These are phyloP conservation scores for Balearica regulorum DNA, from an alignment of 2,797 vertebrate species.

Conservation along the genomic window DNA sequence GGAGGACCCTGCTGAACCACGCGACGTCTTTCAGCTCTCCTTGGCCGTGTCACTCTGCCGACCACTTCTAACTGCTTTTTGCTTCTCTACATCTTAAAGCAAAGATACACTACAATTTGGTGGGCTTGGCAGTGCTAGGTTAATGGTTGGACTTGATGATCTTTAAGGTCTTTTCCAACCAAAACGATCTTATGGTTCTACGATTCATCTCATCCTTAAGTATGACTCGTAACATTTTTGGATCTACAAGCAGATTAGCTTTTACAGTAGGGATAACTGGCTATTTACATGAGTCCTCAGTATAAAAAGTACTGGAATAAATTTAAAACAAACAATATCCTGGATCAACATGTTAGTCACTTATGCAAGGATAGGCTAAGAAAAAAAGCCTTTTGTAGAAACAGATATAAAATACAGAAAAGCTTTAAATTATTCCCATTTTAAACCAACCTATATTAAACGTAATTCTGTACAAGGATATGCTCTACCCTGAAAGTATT, in stretches of 20 bases:
- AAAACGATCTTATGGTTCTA: neutral
- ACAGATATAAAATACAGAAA: neutral
- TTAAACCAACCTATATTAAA: neutral
- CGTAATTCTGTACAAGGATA: neutral
- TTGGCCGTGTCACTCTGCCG: neutral
- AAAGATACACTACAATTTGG: neutral
- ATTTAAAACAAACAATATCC: neutral
- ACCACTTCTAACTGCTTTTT: neutral
- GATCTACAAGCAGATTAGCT: neutral
- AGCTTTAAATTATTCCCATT: neutral
- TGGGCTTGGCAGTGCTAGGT: no score
- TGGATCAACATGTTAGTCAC: neutral
- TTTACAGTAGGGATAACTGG: neutral
- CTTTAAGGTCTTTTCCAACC: no score
- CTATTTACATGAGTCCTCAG: neutral
- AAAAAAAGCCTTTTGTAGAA: neutral
- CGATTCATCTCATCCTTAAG: neutral
- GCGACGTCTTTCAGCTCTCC: neutral
- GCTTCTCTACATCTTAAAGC: neutral
- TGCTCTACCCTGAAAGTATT: neutral
- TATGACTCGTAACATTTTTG: neutral
- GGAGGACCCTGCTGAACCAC: neutral
- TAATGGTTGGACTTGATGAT: no score
- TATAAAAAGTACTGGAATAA: neutral
- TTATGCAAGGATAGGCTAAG: neutral